Conservation (phyloP, 2,113 vertebrate genomes). For the Hemiprocne comata region DNA sequence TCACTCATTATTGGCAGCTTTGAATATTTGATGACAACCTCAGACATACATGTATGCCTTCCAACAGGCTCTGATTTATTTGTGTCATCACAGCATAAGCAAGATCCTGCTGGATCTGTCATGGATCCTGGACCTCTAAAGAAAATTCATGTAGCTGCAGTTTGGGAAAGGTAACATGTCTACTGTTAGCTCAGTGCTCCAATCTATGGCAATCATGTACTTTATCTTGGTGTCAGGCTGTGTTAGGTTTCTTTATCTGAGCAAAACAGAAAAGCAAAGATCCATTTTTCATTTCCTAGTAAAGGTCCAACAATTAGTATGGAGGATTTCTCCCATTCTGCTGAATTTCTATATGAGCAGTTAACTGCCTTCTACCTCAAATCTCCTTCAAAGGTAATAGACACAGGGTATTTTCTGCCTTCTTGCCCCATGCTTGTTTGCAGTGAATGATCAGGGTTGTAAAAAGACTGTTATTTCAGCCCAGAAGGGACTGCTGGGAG, state of each 20-base stretch:
- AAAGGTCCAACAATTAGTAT: background rate
- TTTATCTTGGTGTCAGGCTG: background rate
- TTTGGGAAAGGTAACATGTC: background rate
- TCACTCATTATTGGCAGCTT: constrained; percentile 38
- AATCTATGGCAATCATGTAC: background rate
- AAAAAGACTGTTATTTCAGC: background rate
- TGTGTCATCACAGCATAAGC: background rate
- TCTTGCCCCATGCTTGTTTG: constrained; percentile 4
- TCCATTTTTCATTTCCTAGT: background rate
- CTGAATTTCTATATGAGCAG: background rate
- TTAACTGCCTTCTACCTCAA: background rate
- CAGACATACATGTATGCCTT: background rate
- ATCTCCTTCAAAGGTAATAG: background rate
- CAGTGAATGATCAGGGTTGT: background rate
- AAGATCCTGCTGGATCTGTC: background rate
- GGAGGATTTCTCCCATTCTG: background rate
- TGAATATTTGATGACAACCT: constrained; percentile 13
- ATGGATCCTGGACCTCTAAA: background rate
- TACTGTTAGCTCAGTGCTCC: background rate
- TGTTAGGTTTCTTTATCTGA: background rate
- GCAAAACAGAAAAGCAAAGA: background rate
- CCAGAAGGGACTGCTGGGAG: background rate
- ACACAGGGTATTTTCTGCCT: background rate
- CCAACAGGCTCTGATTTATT: background rate
- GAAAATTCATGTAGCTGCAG: background rate